Base-by-base conservation (phyloP, 2,888 invertebrate species). In the Thereva unica region DNA sequence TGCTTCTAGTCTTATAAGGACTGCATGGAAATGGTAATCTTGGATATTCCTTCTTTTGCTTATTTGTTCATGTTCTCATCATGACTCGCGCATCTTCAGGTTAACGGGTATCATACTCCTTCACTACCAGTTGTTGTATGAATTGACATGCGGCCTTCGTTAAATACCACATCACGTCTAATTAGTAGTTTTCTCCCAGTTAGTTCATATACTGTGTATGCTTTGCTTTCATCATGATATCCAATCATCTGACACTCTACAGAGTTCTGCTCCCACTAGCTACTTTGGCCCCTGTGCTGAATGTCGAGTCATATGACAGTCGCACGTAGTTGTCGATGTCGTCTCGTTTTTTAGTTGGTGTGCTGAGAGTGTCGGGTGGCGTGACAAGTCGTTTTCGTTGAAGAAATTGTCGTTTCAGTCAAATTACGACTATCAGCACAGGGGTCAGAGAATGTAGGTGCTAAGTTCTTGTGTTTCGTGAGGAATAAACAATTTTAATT, bases 161-260 rank as follows among this genome's bases (percentile, higher is more conserved):
- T 52, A 8, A 66, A 69, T 8, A 59, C 56, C 3, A 68, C 41
- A 45, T 70, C 67, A 34, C 68, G 34, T 40, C 64, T 38, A n/a
- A 67, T 59, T 12, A 64, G 35, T 9, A 67, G 38, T 52, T 45
- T 70, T 52, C 63, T 41, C 8, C 41, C 42, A 4, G 8, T 47
- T 2, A 52, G 40, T 38, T 67, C 56, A 23, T 12, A 64, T 9
- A 64, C 50, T 9, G 54, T 59, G 37, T 69, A 69, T 6, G 64
- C 59, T 47, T 68, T 67, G 44, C 68, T 69, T 6, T 65, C 50
- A 0, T 64, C 67, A 34, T 47, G 61, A 38, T 66, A 70, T 8
- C 68, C 64, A 40, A 69, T 45, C 65, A 69, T 53, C 5, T 66
- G 10, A 40, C 67, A 56, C 55, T 68, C 66, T 5, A 68, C 37